Conservation (phyloP, 2,113 vertebrate genomes). For the Tauraco erythrolophus region DNA sequence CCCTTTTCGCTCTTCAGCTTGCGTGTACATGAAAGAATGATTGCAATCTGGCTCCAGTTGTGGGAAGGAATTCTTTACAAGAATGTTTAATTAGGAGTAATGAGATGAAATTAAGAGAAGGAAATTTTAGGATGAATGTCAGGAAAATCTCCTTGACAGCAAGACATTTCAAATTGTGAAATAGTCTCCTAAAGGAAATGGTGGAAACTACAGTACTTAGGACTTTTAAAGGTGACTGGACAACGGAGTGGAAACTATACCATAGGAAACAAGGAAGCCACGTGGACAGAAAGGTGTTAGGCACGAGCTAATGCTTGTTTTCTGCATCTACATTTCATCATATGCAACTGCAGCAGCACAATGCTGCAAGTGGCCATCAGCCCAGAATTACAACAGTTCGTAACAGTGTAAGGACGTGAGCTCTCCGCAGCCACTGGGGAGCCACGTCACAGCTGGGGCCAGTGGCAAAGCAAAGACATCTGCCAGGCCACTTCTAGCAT, state of each 20-base stretch:
- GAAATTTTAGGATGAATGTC: constrained; percentile 18
- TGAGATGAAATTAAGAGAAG: constrained; percentile 3
- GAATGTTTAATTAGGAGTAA: not conserved
- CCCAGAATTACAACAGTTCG: rapidly evolving
- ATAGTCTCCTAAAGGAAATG: not conserved
- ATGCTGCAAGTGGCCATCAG: not conserved
- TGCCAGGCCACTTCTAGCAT: not conserved
- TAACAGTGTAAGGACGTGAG: rapidly evolving
- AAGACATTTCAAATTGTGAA: not conserved
- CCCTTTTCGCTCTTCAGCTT: not conserved
- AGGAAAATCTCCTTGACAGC: not conserved
- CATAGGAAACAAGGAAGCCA: not conserved
- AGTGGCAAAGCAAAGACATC: not conserved
- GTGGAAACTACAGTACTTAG: not conserved
- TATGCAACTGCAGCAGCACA: not conserved
- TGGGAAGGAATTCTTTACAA: not conserved
- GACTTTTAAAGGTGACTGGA: not conserved
- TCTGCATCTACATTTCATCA: rapidly evolving
- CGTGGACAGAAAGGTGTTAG: not conserved
- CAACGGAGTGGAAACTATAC: not conserved
- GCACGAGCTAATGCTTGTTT: not conserved
- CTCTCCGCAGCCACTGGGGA: rapidly evolving
- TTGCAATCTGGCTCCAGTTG: not conserved
- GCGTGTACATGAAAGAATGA: not conserved
- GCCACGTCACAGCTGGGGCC: rapidly evolving